Evolutionary conservation across 2,113 vertebrate genomes (phyloP), one percentile per base, ranked within the genome.

Genomic region (Osmerus eperlanus): DNA sequence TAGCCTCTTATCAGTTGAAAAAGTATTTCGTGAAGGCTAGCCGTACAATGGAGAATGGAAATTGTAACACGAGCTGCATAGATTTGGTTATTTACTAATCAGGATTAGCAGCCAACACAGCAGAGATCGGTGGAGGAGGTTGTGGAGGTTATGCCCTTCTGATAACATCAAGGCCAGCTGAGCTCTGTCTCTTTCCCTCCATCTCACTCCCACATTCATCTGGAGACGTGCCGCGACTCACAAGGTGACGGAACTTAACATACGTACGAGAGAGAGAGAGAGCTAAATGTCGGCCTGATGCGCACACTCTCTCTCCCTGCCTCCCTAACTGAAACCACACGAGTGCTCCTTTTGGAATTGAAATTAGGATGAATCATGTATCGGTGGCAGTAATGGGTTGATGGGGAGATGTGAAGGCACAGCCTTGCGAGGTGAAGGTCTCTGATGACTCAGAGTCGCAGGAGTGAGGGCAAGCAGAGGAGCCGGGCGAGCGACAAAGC

Each of bases 151-250:
- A 64, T 23, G 25, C 70, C 68, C 62, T 61, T 36, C 65, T 66
- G 80, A 81, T 76, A 71, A 68, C 78, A 81, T 73, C 73, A 21
- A 41, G 66, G 62, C 36, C 52, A 19, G 32, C 18, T 61, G 4
- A 54, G 62, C 68, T 63, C 55, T 66, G 3, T 7, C 56, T 19
- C 63, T 65, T 36, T 0, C 2, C 21, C 29, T 65, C 16, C 19
- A 53, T 65, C 66, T 18, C 51, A 67, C 3, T 11, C 56, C 25
- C 63, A 66, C 77, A 67, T 81, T 67, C 72, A 70, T 71, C 19
- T 0, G 3, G 13, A 75, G 47, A 78, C 74, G 70, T 82, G 82
- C 68, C 0, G 3, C 21, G 76, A 79, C 70, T 84, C 72, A 19
- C 16, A 18, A 78, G 59, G 59, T 15, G 71, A 8, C 60, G 21